Conservation (phyloP, 2,888 invertebrate species). For the Physocephala rufipes region DNA sequence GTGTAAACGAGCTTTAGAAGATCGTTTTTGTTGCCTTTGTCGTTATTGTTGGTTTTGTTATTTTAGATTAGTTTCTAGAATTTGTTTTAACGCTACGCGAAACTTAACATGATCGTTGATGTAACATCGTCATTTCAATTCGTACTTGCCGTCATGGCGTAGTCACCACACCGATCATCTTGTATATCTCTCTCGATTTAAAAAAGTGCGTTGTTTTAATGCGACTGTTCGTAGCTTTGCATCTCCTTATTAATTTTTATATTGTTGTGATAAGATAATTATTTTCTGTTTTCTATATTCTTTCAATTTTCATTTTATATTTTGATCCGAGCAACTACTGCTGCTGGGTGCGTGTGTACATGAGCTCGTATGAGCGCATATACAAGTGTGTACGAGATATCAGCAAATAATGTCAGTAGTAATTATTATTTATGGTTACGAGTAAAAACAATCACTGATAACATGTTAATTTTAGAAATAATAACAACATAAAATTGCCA, state of each 20-base stretch:
- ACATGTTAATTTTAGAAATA: background rate
- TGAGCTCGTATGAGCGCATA: background rate
- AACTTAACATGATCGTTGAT: background rate
- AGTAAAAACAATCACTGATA: conserved; percentile 12
- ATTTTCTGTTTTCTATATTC: background rate
- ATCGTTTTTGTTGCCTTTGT: background rate
- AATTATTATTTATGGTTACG: conserved; percentile 23
- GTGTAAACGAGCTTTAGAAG: no score
- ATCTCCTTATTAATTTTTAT: background rate
- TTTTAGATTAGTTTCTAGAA: no score
- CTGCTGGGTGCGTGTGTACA: background rate
- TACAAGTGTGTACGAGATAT: background rate
- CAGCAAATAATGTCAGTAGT: conserved; percentile 5
- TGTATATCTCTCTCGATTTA: background rate
- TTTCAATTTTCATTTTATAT: conserved; percentile 1
- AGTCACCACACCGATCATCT: background rate
- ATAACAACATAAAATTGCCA: no score
- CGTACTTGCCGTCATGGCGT: background rate
- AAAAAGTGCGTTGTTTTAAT: background rate
- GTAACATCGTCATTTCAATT: background rate
- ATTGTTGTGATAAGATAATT: conserved; percentile 17
- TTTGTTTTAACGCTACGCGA: no score
- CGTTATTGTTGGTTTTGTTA: background rate
- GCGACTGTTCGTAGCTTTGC: no score
- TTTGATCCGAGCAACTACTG: background rate